phyloP scores from a whole-genome alignment of 2,888 invertebrate genomes.

The Cephus nigrinus region DNA sequence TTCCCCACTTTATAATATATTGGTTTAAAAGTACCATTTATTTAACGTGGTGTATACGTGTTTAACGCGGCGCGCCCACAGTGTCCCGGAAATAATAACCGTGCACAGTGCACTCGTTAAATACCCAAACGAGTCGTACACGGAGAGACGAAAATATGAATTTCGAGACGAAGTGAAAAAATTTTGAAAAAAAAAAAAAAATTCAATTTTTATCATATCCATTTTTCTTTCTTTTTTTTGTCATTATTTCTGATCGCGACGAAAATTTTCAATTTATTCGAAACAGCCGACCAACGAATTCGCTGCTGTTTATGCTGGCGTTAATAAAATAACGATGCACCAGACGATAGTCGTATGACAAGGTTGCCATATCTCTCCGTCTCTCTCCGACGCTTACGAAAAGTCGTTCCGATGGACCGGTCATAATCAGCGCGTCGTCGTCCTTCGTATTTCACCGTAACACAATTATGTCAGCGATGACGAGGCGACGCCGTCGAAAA shows the following conservation, averaged over 20 bases:
- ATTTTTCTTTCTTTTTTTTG: accelerated
- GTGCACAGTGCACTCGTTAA: conserved; percentile 15
- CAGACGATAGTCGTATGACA: background rate
- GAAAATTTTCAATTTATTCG: background rate
- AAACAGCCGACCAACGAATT: background rate
- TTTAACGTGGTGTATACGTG: conserved; percentile 55
- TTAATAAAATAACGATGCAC: background rate
- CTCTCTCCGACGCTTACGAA: background rate
- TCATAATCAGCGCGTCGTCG: conserved; percentile 4
- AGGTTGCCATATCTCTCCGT: background rate
- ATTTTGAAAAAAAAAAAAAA: no score
- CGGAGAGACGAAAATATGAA: background rate
- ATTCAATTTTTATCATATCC: no score
- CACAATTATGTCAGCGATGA: conserved; percentile 11
- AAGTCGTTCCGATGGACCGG: background rate
- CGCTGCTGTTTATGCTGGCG: background rate
- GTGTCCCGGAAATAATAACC: conserved; percentile 57
- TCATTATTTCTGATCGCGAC: background rate
- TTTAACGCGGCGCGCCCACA: conserved; percentile 29
- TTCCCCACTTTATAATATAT: conserved; percentile 54
- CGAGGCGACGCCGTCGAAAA: conserved; percentile 15
- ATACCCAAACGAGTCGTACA: background rate
- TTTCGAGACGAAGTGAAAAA: accelerated
- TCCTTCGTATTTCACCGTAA: conserved; percentile 7
- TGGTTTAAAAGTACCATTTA: conserved; percentile 64